Conservation (phyloP, 1,140 invertebrate genomes). For the Drosophila ambigua region DNA sequence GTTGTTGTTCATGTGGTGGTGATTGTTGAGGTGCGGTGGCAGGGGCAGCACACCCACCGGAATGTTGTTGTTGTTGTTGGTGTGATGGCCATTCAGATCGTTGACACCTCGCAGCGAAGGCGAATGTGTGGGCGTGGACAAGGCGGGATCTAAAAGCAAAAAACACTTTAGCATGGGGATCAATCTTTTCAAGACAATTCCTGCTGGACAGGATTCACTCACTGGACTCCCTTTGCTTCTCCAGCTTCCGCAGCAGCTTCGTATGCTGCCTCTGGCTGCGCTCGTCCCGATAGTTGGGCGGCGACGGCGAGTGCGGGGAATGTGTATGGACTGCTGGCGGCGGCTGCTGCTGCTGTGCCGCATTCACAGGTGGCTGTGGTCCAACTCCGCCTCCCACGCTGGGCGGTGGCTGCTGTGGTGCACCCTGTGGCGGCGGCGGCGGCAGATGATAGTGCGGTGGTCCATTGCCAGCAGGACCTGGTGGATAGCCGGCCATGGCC, state of each 20-base stretch:
- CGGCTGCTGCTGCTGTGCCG: conserved; percentile 61
- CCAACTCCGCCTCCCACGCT: background rate
- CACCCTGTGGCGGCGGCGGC: conserved; percentile 68
- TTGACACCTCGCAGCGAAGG: conserved; percentile 72
- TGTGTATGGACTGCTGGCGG: conserved; percentile 83
- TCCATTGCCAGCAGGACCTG: conserved; percentile 85
- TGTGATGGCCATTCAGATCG: conserved; percentile 73
- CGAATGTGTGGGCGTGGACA: conserved; percentile 76
- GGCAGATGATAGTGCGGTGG: conserved; percentile 86
- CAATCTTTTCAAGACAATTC: background rate
- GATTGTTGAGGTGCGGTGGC: conserved; percentile 45
- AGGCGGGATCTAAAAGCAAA: conserved; percentile 39
- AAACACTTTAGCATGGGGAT: background rate
- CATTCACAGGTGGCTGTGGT: background rate
- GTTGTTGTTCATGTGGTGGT: conserved; percentile 32
- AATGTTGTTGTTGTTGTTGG: conserved; percentile 62
- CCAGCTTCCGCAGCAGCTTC: conserved; percentile 90
- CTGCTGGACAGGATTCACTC: conserved; percentile 40
- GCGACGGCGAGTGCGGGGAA: conserved; percentile 84
- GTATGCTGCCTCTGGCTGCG: conserved; percentile 89
- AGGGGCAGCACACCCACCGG: conserved; percentile 37
- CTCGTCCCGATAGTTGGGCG: conserved; percentile 89
- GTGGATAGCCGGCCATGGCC: conserved; percentile 84
- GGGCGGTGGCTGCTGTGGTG: conserved; percentile 55
- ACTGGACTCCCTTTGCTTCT: conserved; percentile 87